A percentile compares a stretch with the other conserved stretches of the same genome.
phyloP scores from a whole-genome alignment of 2,888 invertebrate genomes.

The Axea sp. region DNA sequence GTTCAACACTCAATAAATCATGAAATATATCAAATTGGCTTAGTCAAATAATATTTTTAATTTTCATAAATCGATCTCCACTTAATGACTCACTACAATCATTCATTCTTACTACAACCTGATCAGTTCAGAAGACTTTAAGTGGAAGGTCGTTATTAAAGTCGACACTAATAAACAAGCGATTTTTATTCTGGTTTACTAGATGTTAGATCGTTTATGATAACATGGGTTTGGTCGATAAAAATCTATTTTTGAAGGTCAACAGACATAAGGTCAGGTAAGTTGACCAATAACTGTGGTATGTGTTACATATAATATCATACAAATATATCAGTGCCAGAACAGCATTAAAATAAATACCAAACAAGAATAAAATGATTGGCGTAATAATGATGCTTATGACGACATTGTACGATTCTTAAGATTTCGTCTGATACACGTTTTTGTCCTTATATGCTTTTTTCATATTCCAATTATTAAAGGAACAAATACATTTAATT shows the following conservation, averaged over 20 bases:
- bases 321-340: slow-evolving; percentile 15
- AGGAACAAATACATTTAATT: slow-evolving; percentile 44
- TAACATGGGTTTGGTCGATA: slow-evolving; percentile 32
- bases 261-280: slow-evolving; percentile 58
- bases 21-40: too few species aligned
- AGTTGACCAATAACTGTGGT: slow-evolving; percentile 41
- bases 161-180: slow-evolving; percentile 26
- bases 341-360: slow-evolving; percentile 4
- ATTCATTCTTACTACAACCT: slow-evolving; percentile 5
- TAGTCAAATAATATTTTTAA: too few species aligned
- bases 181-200: slow-evolving; percentile 42
- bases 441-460: slow-evolving; percentile 10
- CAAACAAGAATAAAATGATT: background rate
- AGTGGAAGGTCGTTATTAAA: slow-evolving; percentile 21
- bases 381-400: slow-evolving; percentile 4
- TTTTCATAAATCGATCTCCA: too few species aligned
- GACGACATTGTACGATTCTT: slow-evolving; percentile 27
- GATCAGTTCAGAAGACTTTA: slow-evolving; percentile 25
- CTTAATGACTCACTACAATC: slow-evolving; percentile 7
- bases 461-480: slow-evolving; percentile 2
- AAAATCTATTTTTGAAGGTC: slow-evolving; percentile 34
- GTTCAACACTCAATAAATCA: background rate
- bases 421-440: slow-evolving; percentile 35
- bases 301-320: slow-evolving; percentile 13
- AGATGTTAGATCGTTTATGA: slow-evolving; percentile 16